Evolutionary conservation across 2,888 invertebrate species (phyloP).

Genomic region (Acronicta leporina): DNA sequence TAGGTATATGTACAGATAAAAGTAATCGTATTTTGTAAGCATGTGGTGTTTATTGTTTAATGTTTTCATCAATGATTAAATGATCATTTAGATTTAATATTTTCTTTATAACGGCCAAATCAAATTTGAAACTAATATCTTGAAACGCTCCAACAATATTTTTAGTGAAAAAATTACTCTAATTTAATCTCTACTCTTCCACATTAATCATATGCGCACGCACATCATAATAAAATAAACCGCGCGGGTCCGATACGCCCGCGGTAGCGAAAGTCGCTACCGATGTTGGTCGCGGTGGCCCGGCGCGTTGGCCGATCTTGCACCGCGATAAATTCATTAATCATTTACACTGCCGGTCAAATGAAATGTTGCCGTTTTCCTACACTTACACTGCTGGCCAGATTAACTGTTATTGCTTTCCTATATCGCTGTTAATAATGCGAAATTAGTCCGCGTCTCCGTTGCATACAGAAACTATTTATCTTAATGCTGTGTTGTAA

Average conservation of each 20-base stretch:
- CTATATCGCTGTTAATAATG: constrained; percentile 45
- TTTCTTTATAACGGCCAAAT: constrained; percentile 10
- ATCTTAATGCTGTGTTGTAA: constrained; percentile 29
- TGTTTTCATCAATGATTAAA: too few relatives aligned
- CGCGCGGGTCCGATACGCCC: constrained; percentile 57
- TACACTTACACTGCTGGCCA: constrained; percentile 40
- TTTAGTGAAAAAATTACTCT: constrained; percentile 35
- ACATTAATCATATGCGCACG: constrained; percentile 55
- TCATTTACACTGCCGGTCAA: constrained; percentile 65
- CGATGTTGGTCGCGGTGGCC: constrained; percentile 50
- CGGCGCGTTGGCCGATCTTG: constrained; percentile 61
- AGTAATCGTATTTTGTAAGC: too few relatives aligned
- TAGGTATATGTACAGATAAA: too few relatives aligned
- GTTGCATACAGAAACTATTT: constrained; percentile 31
- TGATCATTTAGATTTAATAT: neutral
- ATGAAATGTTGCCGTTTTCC: constrained; percentile 50
- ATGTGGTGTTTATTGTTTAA: too few relatives aligned
- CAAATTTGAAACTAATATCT: constrained; percentile 24
- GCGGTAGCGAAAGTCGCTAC: constrained; percentile 78
- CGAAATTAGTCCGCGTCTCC: constrained; percentile 42
- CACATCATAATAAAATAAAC: constrained; percentile 60
- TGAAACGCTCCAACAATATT: constrained; percentile 27
- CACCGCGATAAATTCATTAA: constrained; percentile 76
- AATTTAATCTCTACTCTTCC: constrained; percentile 44
- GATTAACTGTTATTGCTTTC: constrained; percentile 53